These are phyloP conservation scores for Scomberomorus guttatus DNA, from an alignment of 2,797 vertebrate genomes.

Conservation along the genomic window DNA sequence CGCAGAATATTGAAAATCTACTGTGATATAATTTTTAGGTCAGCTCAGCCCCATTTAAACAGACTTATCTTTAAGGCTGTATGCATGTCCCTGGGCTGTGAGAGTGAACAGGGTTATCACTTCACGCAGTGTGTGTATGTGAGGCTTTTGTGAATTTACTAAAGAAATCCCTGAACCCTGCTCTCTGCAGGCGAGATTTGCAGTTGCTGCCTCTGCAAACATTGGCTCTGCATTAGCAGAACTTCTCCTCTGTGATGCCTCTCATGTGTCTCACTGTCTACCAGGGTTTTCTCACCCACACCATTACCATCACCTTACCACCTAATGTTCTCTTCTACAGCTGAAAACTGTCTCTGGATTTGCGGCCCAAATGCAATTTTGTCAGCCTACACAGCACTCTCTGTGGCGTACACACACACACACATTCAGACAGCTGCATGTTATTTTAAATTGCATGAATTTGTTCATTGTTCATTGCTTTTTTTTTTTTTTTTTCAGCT, in stretches of 20 bases:
- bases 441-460: slow-evolving; percentile 1
- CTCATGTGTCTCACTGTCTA: slow-evolving; percentile 20
- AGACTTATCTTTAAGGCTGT: slow-evolving; percentile 8
- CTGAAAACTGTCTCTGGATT: slow-evolving; percentile 22
- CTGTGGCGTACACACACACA: background rate
- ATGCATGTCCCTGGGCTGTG: slow-evolving; percentile 28
- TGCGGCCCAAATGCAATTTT: slow-evolving; percentile 26
- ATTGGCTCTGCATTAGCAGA: slow-evolving; percentile 52
- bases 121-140: slow-evolving; percentile 9
- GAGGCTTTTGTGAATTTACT: slow-evolving; percentile 60
- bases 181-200: slow-evolving; percentile 46
- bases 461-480: background rate
- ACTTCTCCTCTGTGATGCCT: slow-evolving; percentile 43
- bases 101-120: slow-evolving; percentile 45
- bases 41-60: slow-evolving; percentile 12
- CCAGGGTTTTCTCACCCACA: slow-evolving; percentile 35
- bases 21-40: background rate
- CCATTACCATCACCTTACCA: slow-evolving; percentile 24
- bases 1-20: background rate
- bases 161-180: slow-evolving; percentile 54
- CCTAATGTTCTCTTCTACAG: slow-evolving; percentile 17
- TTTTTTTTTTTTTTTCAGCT: background rate
- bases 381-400: slow-evolving; percentile 17
- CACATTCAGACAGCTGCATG: slow-evolving; percentile 7
- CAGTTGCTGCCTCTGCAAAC: slow-evolving; percentile 68